Percentiles rank a stretch among this genome's conserved stretches.
These are phyloP conservation scores for Cnemophilus loriae DNA, from an alignment of 2,113 vertebrate genomes.

Conservation along the genomic window DNA sequence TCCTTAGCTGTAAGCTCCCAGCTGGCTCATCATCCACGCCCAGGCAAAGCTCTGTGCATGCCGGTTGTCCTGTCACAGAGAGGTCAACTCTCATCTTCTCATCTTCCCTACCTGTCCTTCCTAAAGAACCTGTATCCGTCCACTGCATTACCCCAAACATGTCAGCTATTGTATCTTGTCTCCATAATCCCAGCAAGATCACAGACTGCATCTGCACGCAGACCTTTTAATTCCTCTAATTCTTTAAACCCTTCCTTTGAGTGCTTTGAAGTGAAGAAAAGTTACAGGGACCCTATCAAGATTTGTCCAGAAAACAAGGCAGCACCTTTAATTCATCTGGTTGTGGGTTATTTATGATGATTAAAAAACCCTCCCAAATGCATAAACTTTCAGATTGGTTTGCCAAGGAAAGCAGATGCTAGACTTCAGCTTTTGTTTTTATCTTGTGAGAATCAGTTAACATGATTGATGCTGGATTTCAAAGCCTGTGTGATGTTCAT, in stretches of 20 bases:
- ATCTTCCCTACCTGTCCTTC: background rate
- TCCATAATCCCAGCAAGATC: background rate
- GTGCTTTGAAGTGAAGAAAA: background rate
- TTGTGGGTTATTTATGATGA: background rate
- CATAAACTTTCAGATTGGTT: background rate
- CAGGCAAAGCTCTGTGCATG: background rate
- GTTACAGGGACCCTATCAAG: background rate
- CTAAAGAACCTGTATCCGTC: background rate
- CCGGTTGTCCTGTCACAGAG: background rate
- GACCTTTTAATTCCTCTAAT: background rate
- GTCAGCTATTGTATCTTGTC: background rate
- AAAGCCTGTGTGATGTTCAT: background rate
- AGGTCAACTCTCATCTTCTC: background rate
- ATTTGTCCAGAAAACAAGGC: background rate
- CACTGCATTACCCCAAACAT: background rate
- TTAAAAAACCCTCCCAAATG: background rate
- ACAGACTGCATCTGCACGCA: background rate
- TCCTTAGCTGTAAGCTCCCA: background rate
- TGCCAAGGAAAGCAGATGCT: conserved; percentile 29
- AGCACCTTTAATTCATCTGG: background rate
- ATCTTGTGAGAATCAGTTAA: background rate
- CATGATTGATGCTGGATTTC: background rate
- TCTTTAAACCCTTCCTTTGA: background rate
- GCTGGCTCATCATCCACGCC: background rate
- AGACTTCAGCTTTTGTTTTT: background rate